Percentiles rank a stretch among this genome's conserved stretches.
phyloP scores from a whole-genome alignment of 30 jellyfish, hydroid and myxozoan species.

The Phacellophora camtschatica region DNA sequence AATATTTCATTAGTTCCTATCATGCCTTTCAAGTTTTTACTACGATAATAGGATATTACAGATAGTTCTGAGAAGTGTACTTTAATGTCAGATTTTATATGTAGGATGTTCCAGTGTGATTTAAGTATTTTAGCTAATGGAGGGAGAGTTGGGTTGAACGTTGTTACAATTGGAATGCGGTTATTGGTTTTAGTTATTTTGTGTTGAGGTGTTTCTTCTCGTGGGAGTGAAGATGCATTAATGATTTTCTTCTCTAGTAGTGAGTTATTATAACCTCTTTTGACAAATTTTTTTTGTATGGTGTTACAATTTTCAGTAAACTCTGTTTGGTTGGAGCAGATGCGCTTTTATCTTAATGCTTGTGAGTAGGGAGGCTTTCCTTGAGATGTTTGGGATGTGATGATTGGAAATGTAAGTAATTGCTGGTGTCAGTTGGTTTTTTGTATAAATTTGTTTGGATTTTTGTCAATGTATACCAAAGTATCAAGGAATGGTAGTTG shows the following conservation, averaged over 20 bases:
- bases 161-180: not conserved
- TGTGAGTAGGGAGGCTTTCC: conserved; percentile 30
- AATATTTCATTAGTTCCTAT: no score
- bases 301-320: not conserved
- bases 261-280: not conserved
- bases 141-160: no score
- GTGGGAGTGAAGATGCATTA: not conserved
- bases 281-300: not conserved
- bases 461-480: not conserved
- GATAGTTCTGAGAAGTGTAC: no score
- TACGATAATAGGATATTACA: no score
- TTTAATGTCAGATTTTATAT: no score
- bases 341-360: conserved; percentile 9
- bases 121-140: no score
- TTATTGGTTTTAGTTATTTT: no score
- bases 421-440: conserved; percentile 29
- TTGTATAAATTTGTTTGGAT: not conserved
- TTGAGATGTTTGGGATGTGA: conserved; percentile 16
- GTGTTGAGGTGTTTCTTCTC: not conserved
- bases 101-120: no score
- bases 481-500: conserved; percentile 44
- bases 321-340: conserved; percentile 1
- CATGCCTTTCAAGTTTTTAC: no score
- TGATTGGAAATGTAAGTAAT: not conserved
- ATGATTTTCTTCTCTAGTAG: not conserved